Evolutionary conservation across 1,140 invertebrate species (phyloP).

Genomic region (Orchesella cincta): DNA sequence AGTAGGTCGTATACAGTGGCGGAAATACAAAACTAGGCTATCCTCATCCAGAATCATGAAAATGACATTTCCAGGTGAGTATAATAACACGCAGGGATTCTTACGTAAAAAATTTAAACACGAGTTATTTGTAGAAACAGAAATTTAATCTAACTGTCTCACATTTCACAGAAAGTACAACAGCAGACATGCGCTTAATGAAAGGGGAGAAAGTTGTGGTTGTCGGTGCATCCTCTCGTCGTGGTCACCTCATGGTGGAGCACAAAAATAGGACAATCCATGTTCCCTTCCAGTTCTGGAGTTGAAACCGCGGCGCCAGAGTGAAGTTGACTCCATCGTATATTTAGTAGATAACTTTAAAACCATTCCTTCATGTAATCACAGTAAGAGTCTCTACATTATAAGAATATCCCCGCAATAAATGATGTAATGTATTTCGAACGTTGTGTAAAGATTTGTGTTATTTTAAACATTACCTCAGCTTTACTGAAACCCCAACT

Average conservation of each 20-base stretch:
- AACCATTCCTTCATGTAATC: too few relatives aligned
- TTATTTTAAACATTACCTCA: too few relatives aligned
- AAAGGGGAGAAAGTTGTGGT: constrained; percentile 83
- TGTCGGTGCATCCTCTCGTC: constrained; percentile 73
- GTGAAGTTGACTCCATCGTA: too few relatives aligned
- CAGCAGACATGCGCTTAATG: constrained; percentile 64
- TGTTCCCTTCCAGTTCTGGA: constrained; percentile 86
- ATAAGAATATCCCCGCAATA: too few relatives aligned
- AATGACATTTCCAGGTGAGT: constrained; percentile 76
- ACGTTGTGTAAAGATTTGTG: too few relatives aligned
- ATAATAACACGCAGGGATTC: neutral
- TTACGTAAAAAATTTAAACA: constrained; percentile 21
- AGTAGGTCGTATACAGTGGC: constrained; percentile 85
- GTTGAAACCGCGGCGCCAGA: constrained; percentile 69
- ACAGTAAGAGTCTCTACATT: too few relatives aligned
- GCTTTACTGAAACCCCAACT: too few relatives aligned
- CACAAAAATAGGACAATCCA: constrained; percentile 76
- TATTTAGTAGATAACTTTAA: too few relatives aligned
- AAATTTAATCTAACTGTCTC: constrained; percentile 25
- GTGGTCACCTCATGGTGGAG: constrained; percentile 81
- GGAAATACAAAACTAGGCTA: constrained; percentile 90
- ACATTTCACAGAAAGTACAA: constrained; percentile 60
- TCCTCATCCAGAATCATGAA: constrained; percentile 88
- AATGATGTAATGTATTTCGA: too few relatives aligned
- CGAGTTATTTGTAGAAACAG: neutral